Evolutionary conservation across 2,888 invertebrate genomes (phyloP).

Genomic region (Pogonocherus hispidulus): DNA sequence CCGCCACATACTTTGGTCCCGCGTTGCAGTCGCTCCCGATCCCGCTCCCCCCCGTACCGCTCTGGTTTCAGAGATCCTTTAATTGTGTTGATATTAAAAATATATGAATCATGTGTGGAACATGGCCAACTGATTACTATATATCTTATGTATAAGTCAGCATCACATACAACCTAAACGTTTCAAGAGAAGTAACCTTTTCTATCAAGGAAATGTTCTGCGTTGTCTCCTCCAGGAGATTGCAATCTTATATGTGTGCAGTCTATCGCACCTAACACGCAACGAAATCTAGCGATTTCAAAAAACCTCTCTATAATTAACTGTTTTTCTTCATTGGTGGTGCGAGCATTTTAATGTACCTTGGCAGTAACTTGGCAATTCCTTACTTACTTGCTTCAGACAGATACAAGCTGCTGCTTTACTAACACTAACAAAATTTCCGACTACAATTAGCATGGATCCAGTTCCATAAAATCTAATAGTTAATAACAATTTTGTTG

Average conservation of each 20-base stretch:
- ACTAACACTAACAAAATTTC: not conserved
- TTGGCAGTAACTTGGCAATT: not conserved
- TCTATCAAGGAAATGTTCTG: not conserved
- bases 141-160: too few relatives aligned
- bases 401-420: not conserved
- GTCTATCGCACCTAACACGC: not conserved
- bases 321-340: not conserved
- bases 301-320: not conserved
- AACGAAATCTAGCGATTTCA: not conserved
- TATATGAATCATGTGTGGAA: too few relatives aligned
- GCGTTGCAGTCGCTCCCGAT: too few relatives aligned
- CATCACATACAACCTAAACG: too few relatives aligned
- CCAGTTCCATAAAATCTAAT: too few relatives aligned
- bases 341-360: not conserved
- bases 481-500: too few relatives aligned
- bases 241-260: not conserved
- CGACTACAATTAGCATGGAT: not conserved
- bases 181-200: not conserved
- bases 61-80: too few relatives aligned
- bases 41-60: too few relatives aligned
- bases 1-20: too few relatives aligned
- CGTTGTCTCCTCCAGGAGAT: not conserved
- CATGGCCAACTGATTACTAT: too few relatives aligned
- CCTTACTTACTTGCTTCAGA: not conserved
- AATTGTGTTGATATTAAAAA: too few relatives aligned